phyloP scores from a whole-genome alignment of 2,113 vertebrate species.

The Henicopernis longicauda region DNA sequence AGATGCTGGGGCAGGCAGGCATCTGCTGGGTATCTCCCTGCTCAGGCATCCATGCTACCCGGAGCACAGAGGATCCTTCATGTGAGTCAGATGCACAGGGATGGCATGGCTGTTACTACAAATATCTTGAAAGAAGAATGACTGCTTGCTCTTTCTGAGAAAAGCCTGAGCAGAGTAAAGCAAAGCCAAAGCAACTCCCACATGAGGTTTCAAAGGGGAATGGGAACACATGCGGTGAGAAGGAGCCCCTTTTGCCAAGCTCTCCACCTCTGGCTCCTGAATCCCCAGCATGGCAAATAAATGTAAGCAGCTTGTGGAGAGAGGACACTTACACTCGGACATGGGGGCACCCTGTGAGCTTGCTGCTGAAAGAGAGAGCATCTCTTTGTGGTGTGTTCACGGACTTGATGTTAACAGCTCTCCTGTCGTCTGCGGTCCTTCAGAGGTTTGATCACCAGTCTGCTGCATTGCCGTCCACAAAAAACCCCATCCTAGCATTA shows the following conservation, averaged over 20 bases:
- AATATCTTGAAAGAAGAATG: not conserved
- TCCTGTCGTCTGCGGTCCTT: not conserved
- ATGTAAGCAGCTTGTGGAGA: not conserved
- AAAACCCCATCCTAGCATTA: not conserved
- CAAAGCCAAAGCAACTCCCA: not conserved
- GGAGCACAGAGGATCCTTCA: not conserved
- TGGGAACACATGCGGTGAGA: not conserved
- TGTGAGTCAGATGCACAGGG: not conserved
- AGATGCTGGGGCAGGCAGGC: not conserved
- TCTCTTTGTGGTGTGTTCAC: not conserved
- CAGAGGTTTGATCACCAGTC: not conserved
- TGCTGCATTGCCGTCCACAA: not conserved
- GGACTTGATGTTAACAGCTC: accelerated
- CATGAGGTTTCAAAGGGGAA: not conserved
- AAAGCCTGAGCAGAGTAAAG: not conserved
- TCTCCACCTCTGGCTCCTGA: not conserved
- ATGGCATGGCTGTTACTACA: not conserved
- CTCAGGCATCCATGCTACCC: not conserved
- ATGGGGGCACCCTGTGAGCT: accelerated
- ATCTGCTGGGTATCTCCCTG: not conserved
- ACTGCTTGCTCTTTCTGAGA: not conserved
- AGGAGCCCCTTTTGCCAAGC: not conserved
- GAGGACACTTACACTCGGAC: accelerated
- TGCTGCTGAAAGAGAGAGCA: not conserved
- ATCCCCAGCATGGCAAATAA: not conserved